Evolutionary conservation across 2,888 invertebrate species (phyloP), one percentile per base, ranked within the genome.

Genomic region (Cosmopolites sordidus): DNA sequence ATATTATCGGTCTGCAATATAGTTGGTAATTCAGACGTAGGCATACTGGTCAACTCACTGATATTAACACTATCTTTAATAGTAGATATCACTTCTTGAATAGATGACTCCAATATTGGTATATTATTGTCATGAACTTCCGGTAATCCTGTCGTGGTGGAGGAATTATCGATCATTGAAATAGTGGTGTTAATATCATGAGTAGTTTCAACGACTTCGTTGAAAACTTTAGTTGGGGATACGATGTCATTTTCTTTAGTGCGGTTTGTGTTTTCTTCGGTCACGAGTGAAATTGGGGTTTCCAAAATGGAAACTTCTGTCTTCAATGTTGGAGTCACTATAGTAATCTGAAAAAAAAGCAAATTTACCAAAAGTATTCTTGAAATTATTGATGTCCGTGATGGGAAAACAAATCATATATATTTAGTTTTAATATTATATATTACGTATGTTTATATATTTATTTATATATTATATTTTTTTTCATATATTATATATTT

Each of bases 21-120:
- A 15, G 58, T 56, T 5, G 76, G 73, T 30, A 78, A 60, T 42
- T 66, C 68, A 58, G 77, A 75, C 2, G 78, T 78, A 16, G 76
- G 75, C 3, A 72, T 74, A 33, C 58, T 66, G n/a, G 64, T 56
- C 30, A 67, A 58, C 30, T 61, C 62, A 43, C 56, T 58, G 27
- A 64, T 59, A 38, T 65, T 59, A 11, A 11, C 5, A 12, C 66
- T 65, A 33, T 66, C 66, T 59, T 64, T 68, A 15, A 63, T 52
- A 4, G 66, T 40, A 6, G 40, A 18, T n/a, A 64, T n/a, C 22
- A 72, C 64, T 51, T 75, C 75, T 55, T 69, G 67, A 48, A 76
- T 73, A 2, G 76, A 76, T 1, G 76, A 73, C 61, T 76, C 76
- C 16, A 77, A 58, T 16, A 68, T 58, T 6, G 73, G 71, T 11